Percentiles rank a stretch among this genome's conserved stretches.
phyloP scores from a whole-genome alignment of 1,140 invertebrate species.

The Drosophila ogumai region DNA sequence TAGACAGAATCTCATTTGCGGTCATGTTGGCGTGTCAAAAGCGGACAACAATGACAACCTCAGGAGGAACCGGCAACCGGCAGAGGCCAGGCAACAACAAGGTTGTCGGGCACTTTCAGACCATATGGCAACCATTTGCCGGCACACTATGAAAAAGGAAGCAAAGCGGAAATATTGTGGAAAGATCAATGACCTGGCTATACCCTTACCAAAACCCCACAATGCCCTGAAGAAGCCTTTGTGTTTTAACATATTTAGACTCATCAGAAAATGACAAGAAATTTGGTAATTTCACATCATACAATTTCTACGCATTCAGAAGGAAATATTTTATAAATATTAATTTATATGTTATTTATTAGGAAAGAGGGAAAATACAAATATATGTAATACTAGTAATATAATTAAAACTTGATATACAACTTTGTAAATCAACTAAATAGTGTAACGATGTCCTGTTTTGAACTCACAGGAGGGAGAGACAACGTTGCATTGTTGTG shows the following conservation, averaged over 20 bases:
- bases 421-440: not conserved
- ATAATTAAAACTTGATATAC: not conserved
- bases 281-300: not conserved
- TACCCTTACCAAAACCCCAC: constrained; percentile 13
- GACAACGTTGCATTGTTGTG: not conserved
- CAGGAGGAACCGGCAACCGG: constrained; percentile 23
- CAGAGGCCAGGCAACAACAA: constrained; percentile 22
- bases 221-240: not conserved
- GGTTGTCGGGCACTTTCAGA: constrained; percentile 37
- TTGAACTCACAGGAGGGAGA: not conserved
- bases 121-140: constrained; percentile 71
- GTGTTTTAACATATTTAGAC: not conserved
- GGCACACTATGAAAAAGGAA: constrained; percentile 26
- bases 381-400: not conserved
- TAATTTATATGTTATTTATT: not conserved
- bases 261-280: not conserved
- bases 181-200: constrained; percentile 28
- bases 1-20: constrained; percentile 76
- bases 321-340: not conserved
- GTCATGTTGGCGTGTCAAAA: constrained; percentile 73
- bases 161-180: constrained; percentile 28
- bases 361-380: not conserved
- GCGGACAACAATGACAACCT: constrained; percentile 54
- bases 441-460: not conserved
- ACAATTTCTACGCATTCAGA: not conserved